Evolutionary conservation across 92 coral and sea anemone species (phyloP).

Genomic region (Epizoanthus rinbou): DNA sequence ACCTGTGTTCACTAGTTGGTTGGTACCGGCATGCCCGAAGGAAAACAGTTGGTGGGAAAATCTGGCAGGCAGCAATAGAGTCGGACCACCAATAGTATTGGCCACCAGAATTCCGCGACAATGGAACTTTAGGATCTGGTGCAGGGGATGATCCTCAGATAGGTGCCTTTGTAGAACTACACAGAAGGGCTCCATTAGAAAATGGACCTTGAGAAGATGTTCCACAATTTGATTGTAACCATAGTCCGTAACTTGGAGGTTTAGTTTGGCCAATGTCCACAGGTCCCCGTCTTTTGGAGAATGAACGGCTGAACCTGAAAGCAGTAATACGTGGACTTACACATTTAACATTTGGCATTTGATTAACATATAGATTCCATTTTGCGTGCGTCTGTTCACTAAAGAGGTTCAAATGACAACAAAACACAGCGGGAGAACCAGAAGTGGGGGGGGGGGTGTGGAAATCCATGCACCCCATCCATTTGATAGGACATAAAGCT

Average conservation of each 20-base stretch:
- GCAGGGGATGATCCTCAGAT: slow-evolving; percentile 60
- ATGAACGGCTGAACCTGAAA: slow-evolving; percentile 48
- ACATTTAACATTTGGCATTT: no score
- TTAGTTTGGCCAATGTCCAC: slow-evolving; percentile 60
- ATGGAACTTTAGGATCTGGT: slow-evolving; percentile 65
- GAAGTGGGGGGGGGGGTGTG: no score
- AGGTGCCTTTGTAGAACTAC: slow-evolving; percentile 59
- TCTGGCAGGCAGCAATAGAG: slow-evolving; percentile 15
- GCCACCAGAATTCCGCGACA: slow-evolving; percentile 65
- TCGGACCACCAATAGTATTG: slow-evolving; percentile 61
- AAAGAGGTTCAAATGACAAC: no score
- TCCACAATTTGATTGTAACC: slow-evolving; percentile 53
- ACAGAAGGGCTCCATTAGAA: slow-evolving; percentile 65
- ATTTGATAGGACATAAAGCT: no score
- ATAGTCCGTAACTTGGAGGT: slow-evolving; percentile 55
- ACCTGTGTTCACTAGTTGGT: slow-evolving; percentile 37
- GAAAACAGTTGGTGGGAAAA: slow-evolving; percentile 47
- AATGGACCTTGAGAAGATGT: slow-evolving; percentile 47
- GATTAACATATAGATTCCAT: no score
- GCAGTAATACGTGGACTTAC: no score
- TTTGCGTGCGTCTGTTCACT: no score
- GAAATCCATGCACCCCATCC: no score
- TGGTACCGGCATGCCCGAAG: slow-evolving; percentile 59
- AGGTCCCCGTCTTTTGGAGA: slow-evolving; percentile 50
- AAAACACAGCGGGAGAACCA: no score